These are phyloP conservation scores for Tanytarsus gracilentus DNA, from an alignment of 2,888 invertebrate species.

Conservation along the genomic window DNA sequence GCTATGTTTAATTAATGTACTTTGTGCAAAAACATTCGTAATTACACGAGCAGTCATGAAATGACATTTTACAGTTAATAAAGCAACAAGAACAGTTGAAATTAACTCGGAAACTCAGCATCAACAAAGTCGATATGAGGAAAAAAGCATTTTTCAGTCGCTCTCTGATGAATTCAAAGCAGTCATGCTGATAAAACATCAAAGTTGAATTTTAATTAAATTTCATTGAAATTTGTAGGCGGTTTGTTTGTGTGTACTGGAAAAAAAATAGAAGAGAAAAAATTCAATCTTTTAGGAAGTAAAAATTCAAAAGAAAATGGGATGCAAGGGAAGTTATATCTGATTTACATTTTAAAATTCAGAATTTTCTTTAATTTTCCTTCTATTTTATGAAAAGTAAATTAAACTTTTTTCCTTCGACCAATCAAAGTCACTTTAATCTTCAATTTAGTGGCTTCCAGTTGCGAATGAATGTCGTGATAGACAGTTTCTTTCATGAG, in stretches of 20 bases:
- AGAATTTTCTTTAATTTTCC: too few species aligned
- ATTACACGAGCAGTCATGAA: background rate
- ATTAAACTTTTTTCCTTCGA: too few species aligned
- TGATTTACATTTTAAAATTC: too few species aligned
- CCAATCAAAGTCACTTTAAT: too few species aligned
- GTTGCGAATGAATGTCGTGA: too few species aligned
- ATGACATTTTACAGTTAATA: constrained; percentile 8
- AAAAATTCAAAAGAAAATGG: too few species aligned
- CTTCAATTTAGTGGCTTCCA: too few species aligned
- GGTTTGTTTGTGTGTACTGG: background rate
- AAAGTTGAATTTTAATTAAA: constrained; percentile 27
- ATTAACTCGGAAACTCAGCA: background rate
- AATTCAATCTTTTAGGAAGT: too few species aligned
- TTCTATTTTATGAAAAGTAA: too few species aligned
- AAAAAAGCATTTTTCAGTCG: background rate
- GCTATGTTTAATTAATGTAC: constrained; percentile 12
- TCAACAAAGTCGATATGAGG: background rate
- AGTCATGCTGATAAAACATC: constrained; percentile 28
- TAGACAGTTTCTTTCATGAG: too few species aligned
- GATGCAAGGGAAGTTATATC: too few species aligned
- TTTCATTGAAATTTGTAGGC: background rate
- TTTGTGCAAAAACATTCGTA: constrained; percentile 6
- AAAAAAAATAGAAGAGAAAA: background rate
- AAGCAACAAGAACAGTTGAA: background rate
- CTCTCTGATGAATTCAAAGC: constrained; percentile 2